Conservation (phyloP, 1,140 invertebrate genomes). For the Ceratitis capitata region DNA sequence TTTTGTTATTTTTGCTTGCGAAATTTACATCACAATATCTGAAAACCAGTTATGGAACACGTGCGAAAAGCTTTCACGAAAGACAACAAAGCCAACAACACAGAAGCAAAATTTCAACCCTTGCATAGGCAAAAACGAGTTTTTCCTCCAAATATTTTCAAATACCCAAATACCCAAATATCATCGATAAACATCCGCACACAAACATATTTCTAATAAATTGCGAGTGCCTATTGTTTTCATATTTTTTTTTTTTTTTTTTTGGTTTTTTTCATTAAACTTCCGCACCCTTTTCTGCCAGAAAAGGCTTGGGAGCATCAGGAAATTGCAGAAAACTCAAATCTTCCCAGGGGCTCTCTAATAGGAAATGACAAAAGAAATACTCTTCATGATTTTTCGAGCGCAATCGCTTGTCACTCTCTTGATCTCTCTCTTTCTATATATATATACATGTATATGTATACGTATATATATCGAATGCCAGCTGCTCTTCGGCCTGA, state of each 20-base stretch:
- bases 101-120: not conserved
- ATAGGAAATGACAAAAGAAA: not conserved
- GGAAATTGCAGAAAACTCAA: constrained; percentile 1
- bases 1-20: not conserved
- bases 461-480: too few relatives aligned
- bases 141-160: not conserved
- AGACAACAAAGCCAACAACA: too few relatives aligned
- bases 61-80: not conserved
- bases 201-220: not conserved
- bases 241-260: too few relatives aligned
- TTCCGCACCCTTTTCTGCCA: constrained; percentile 17
- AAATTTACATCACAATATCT: not conserved
- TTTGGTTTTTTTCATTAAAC: too few relatives aligned
- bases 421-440: not conserved
- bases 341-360: not conserved
- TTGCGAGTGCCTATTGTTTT: not conserved
- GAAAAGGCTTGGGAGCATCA: not conserved
- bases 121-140: not conserved
- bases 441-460: too few relatives aligned
- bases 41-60: not conserved
- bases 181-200: not conserved
- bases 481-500: too few relatives aligned
- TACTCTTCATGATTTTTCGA: not conserved
- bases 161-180: not conserved
- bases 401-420: not conserved